These are phyloP conservation scores for Temnothorax unifasciatus DNA, from an alignment of 2,888 invertebrate genomes.

Conservation along the genomic window DNA sequence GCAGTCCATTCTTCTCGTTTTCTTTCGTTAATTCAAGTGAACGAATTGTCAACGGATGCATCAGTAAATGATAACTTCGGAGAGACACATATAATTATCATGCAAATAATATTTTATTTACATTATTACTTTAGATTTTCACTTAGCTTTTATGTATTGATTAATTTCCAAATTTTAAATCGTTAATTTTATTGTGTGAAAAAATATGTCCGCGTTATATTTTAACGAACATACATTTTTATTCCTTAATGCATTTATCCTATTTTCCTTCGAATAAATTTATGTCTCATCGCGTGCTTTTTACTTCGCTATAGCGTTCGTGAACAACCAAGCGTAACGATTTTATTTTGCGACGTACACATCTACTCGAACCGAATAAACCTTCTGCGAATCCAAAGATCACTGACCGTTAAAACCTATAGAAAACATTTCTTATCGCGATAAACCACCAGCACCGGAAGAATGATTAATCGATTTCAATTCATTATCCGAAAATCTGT, in stretches of 20 bases:
- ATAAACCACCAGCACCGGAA: slow-evolving; percentile 50
- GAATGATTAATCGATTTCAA: slow-evolving; percentile 31
- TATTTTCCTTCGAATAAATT: slow-evolving; percentile 20
- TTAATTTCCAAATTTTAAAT: neutral
- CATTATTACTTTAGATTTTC: neutral
- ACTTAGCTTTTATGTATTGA: neutral
- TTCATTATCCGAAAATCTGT: slow-evolving; percentile 45
- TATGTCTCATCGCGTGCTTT: slow-evolving; percentile 7
- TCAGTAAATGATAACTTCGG: neutral
- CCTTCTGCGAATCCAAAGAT: slow-evolving; percentile 6
- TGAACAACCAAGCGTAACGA: slow-evolving; percentile 13
- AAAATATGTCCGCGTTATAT: neutral
- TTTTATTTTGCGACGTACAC: slow-evolving; percentile 22
- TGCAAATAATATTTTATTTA: slow-evolving; percentile 11
- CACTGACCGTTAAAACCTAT: slow-evolving; percentile 42
- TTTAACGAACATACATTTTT: neutral
- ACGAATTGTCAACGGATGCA: neutral
- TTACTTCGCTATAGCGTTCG: neutral
- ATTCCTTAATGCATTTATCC: neutral
- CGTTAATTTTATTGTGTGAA: neutral
- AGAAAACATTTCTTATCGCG: slow-evolving; percentile 35
- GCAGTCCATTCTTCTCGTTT: neutral
- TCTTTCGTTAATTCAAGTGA: neutral
- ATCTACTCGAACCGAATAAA: neutral
- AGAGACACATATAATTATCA: neutral